A percentile compares a stretch with the other conserved stretches of the same genome.
phyloP scores from a whole-genome alignment of 2,797 vertebrate genomes.

The Hyperoplus immaculatus region DNA sequence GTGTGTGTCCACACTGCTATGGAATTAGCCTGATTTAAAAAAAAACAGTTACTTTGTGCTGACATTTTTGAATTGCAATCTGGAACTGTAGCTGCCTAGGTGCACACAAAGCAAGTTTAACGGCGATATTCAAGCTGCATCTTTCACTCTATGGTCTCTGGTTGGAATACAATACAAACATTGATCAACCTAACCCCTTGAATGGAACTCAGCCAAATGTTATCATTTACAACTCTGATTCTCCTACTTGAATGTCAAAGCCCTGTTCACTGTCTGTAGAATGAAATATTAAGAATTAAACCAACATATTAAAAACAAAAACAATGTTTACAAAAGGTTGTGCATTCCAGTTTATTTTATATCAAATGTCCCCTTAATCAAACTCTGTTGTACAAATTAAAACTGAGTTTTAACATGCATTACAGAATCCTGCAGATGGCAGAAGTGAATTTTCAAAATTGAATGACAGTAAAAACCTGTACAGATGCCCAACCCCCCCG shows the following conservation, averaged over 20 bases:
- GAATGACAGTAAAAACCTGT: constrained; percentile 85
- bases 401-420: constrained; percentile 88
- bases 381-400: constrained; percentile 91
- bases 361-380: constrained; percentile 90
- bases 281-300: neutral
- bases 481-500: constrained; percentile 73
- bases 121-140: neutral
- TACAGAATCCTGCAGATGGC: constrained; percentile 81
- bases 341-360: constrained; percentile 92
- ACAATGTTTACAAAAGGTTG: constrained; percentile 81
- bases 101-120: neutral
- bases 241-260: neutral
- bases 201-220: neutral
- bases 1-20: neutral
- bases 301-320: constrained; percentile 27
- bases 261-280: neutral
- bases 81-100: neutral
- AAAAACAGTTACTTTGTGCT: neutral
- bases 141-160: neutral
- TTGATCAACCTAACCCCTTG: no score
- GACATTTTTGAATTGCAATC: neutral
- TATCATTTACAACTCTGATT: neutral
- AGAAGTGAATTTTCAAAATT: constrained; percentile 80
- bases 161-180: neutral
- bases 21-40: constrained; percentile 20